Evolutionary conservation across 2,797 vertebrate genomes (phyloP), one percentile per base, ranked within the genome.

Genomic region (Eleutherodactylus coqui): DNA sequence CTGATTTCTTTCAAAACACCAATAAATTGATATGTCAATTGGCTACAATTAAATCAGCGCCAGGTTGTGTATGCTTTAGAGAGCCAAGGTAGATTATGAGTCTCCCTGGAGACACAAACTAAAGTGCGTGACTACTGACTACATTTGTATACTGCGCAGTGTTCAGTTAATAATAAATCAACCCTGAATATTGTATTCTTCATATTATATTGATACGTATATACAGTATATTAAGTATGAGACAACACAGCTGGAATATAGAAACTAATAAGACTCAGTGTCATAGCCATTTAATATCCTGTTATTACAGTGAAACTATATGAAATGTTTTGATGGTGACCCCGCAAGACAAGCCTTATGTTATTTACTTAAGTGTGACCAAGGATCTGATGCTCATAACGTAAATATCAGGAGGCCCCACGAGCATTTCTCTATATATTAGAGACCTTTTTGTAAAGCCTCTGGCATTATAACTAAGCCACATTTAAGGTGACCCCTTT

Each of bases 381-480:
- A 70, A 27, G 47, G 34, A 53, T 51, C 64, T 36, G 32, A 38
- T 36, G 21, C 7, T 9, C 7, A n/a, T 70, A 70, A 69, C 13
- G 60, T 70, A 82, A 82, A 82, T 82, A 70, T 70, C 79, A 82
- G 51, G 32, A 62, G 34, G 32, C 62, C 79, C 79, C 43, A n/a
- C 4, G 51, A 45, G 79, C 19, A 36, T 67, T 82, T 38, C 14
- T 36, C 34, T 55, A 58, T 77, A 77, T 70, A 51, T 51, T 70
- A 70, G 43, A 36, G 45, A 82, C 29, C 45, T 77, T 77, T 77
- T 13, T 21, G 19, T 70, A 32, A 53, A 49, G 24, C 64, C 43
- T 24, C 41, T 5, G n/a, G 41, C 29, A 67, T 67, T 64, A 64
- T 4, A 64, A 53, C 45, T n/a, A 21, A 53, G 32, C 29, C 64